Percentiles rank a stretch among this genome's conserved stretches.
Conservation (phyloP, 2,113 vertebrate genomes). For the Ariopsis seemanni region DNA sequence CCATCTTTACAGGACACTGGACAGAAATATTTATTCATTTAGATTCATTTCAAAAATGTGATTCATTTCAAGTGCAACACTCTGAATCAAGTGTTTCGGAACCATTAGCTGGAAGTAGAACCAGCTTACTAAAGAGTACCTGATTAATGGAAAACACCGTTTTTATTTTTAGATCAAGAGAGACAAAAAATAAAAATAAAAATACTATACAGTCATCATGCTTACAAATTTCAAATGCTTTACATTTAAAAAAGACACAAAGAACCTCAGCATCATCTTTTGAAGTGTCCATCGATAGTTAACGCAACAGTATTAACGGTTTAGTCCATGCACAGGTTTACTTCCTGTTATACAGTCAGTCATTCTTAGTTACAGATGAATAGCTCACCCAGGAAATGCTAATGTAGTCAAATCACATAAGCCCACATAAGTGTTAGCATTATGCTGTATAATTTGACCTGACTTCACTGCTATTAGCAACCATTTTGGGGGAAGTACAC, state of each 20-base stretch:
- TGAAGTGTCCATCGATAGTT: not conserved
- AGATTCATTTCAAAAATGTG: not conserved
- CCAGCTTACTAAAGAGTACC: not conserved
- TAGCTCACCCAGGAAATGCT: not conserved
- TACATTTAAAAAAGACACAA: not conserved
- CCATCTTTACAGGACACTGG: not conserved
- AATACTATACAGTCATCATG: not conserved
- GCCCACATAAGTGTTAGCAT: not conserved
- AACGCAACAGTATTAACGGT: not conserved
- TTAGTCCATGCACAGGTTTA: not conserved
- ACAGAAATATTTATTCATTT: not conserved
- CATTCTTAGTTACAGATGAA: not conserved
- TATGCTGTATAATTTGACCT: not conserved
- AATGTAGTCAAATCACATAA: not conserved
- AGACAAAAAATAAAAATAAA: not conserved
- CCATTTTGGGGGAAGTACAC: not conserved
- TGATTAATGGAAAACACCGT: not conserved
- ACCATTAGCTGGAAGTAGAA: not conserved
- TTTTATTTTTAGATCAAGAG: not conserved
- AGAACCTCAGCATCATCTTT: not conserved
- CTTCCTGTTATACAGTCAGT: not conserved
- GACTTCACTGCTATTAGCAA: not conserved
- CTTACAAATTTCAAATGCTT: not conserved
- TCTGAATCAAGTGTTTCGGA: not conserved
- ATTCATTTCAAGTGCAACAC: not conserved